These are phyloP conservation scores for Alauda arvensis DNA, from an alignment of 2,797 vertebrate genomes.

Conservation along the genomic window DNA sequence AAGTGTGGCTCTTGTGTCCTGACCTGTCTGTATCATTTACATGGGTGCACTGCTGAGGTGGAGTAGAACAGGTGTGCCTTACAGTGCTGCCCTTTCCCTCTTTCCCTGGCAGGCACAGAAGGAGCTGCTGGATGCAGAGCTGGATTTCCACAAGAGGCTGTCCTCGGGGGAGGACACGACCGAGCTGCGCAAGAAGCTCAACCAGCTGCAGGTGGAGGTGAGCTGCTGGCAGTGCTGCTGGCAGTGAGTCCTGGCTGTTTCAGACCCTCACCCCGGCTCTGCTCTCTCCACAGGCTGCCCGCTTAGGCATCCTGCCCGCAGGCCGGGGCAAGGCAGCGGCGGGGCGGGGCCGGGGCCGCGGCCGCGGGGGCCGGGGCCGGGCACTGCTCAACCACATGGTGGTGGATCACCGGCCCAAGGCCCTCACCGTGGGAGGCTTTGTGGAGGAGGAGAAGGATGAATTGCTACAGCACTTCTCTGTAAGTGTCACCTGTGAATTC, in stretches of 20 bases:
- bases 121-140: conserved; percentile 91
- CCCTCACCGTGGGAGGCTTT: conserved; percentile 85
- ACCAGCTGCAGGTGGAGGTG: conserved; percentile 92
- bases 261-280: not conserved
- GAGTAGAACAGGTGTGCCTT: not conserved
- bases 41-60: not conserved
- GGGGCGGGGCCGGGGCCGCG: conserved; percentile 78
- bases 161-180: conserved; percentile 96
- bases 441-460: conserved; percentile 92
- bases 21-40: not conserved
- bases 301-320: not conserved
- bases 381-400: conserved; percentile 87
- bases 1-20: fast-evolving
- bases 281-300: conserved; percentile 79
- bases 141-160: conserved; percentile 93
- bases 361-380: conserved; percentile 74
- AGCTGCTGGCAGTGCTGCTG: not conserved
- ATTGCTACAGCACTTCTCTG: conserved; percentile 92
- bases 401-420: conserved; percentile 91
- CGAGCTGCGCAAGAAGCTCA: conserved; percentile 90
- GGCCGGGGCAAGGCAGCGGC: not conserved
- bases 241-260: fast-evolving
- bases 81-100: not conserved
- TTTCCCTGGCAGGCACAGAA: conserved; percentile 85
- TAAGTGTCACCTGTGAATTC: conserved; percentile 64